Evolutionary conservation across 2,113 vertebrate genomes (phyloP).

Genomic region (Gambusia holbrooki): DNA sequence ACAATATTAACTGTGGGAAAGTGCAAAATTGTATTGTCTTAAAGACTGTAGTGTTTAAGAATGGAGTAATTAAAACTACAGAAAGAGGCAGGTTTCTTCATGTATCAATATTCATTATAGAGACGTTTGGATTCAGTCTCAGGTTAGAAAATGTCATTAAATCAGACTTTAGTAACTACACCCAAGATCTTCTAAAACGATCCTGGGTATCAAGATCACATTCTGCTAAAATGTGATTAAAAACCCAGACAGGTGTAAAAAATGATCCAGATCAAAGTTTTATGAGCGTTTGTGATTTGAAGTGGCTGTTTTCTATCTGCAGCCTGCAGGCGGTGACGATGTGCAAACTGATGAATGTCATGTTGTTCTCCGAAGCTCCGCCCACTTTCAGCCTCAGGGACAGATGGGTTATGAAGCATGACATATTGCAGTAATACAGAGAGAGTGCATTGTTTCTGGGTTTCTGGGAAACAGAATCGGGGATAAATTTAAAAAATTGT

Average conservation of each 20-base stretch:
- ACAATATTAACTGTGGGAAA: too few species aligned
- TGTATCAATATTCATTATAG: too few species aligned
- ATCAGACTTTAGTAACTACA: not conserved
- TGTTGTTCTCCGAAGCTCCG: slow-evolving; percentile 18
- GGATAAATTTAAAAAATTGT: slow-evolving; percentile 9
- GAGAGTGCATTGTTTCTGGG: slow-evolving; percentile 6
- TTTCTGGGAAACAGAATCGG: slow-evolving; percentile 28
- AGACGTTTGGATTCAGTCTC: not conserved
- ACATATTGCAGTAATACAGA: slow-evolving; percentile 65
- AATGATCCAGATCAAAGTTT: not conserved
- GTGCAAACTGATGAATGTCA: slow-evolving; percentile 38
- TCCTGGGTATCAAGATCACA: too few species aligned
- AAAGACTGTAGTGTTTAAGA: too few species aligned
- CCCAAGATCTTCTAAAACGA: not conserved
- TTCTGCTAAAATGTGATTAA: not conserved
- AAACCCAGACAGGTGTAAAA: not conserved
- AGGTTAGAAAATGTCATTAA: too few species aligned
- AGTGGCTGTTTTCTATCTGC: not conserved
- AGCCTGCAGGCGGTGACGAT: slow-evolving; percentile 14
- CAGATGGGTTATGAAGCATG: slow-evolving; percentile 54
- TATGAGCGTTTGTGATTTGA: not conserved
- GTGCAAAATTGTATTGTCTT: too few species aligned
- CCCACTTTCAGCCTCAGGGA: slow-evolving; percentile 30
- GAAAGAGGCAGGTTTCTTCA: too few species aligned
- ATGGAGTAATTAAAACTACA: too few species aligned